Evolutionary conservation across 2,797 vertebrate species (phyloP), one percentile per base, ranked within the genome.

Genomic region (Myotis pilosus): DNA sequence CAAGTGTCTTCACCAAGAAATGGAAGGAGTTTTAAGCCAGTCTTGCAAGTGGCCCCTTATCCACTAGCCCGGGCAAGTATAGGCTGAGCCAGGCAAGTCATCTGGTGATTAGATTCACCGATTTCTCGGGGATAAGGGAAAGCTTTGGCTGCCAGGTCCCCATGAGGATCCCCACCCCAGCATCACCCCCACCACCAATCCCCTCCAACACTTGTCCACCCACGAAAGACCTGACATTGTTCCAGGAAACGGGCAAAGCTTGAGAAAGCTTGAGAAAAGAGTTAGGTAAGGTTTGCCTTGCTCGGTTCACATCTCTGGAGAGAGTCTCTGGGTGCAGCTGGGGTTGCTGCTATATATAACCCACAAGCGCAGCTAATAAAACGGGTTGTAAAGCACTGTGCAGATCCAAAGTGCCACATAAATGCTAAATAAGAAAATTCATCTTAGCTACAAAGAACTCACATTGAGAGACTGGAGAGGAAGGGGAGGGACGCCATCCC

Each of bases 381-480:
- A 93, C 80, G 74, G 93, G 94, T 90, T 76, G 95, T 74, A 60
- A 96, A 95, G 93, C 95, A 95, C 60, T 95, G 68, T 86, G 78
- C 74, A 86, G 96, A 96, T 80, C 93, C 79, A 87, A 88, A 88
- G 92, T 72, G 81, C 94, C 96, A 94, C 94, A 96, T 83, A 96
- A 95, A 96, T 81, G 93, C 94, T 96, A 96, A 97, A 91, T 89
- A 95, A 94, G 96, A 96, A 96, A 96, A 95, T 95, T 89, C 92
- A 97, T 92, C 95, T 86, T 51, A 47, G 93, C 92, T 86, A 90
- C 94, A 69, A 86, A 93, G 95, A 86, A 93, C 93, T 76, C 94
- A 57, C 3, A 0, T 38, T 49, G 78, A 0, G 17, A 93, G 82
- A 57, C 25, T 80, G 33, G 8, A 92, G 41, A 51, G 72, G 23